phyloP scores from a whole-genome alignment of 1,140 invertebrate genomes.

The Oscheius sp. region DNA sequence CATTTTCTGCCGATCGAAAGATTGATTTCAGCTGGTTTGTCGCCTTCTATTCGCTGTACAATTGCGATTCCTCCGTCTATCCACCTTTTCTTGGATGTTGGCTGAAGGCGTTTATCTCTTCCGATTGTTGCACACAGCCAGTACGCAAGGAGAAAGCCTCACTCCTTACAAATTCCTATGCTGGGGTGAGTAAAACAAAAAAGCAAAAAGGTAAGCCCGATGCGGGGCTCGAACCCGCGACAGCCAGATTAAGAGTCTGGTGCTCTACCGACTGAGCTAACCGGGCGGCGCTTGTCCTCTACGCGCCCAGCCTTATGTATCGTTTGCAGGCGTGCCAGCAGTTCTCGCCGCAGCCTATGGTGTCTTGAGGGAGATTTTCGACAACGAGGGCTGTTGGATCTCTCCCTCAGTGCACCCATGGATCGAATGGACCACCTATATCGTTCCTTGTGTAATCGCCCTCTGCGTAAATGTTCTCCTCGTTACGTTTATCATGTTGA shows the following conservation, averaged over 20 bases:
- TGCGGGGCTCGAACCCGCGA: constrained; percentile 60
- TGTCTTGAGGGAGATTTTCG: constrained; percentile 20
- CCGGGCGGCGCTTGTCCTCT: too few species aligned
- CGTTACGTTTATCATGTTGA: constrained; percentile 66
- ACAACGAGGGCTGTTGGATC: constrained; percentile 41
- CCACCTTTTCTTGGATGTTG: constrained; percentile 64
- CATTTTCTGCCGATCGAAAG: neutral
- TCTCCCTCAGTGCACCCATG: constrained; percentile 14
- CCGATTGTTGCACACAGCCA: constrained; percentile 61
- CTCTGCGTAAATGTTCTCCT: constrained; percentile 63
- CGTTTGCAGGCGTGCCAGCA: constrained; percentile 44
- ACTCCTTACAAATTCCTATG: constrained; percentile 65
- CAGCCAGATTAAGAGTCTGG: constrained; percentile 61
- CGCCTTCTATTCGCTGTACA: constrained; percentile 54
- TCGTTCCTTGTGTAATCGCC: constrained; percentile 29
- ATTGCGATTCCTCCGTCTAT: constrained; percentile 51
- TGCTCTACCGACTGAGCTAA: constrained; percentile 61
- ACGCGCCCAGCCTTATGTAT: too few species aligned
- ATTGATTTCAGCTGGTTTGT: constrained; percentile 48
- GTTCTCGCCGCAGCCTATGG: constrained; percentile 42
- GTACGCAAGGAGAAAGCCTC: constrained; percentile 63
- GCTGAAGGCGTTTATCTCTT: constrained; percentile 67
- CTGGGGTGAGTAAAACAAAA: constrained; percentile 62
- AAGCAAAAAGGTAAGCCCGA: constrained; percentile 32
- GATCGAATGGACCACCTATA: constrained; percentile 36